Evolutionary conservation across 2,113 vertebrate genomes (phyloP), one percentile per base, ranked within the genome.

Genomic region (Tinamus guttatus): DNA sequence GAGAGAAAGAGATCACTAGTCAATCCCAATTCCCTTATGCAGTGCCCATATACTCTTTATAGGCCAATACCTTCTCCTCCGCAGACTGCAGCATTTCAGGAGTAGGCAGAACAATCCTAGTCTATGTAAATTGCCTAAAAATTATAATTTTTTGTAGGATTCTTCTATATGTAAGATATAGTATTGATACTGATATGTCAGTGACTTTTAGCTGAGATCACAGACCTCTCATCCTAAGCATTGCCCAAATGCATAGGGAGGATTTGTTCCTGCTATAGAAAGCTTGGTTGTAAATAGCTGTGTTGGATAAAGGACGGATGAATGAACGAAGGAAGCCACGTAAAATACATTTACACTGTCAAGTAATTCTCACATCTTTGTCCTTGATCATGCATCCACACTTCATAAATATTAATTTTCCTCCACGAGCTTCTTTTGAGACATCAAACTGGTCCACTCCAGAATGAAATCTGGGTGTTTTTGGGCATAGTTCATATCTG

Each of bases 1-100:
- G 81, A 54, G 64, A 82, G 15, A 54, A 27, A 88, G 47, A 54
- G 9, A 87, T 79, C 74, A 60, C 84, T 67, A 71, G 71, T 96
- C 75, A 92, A 56, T 89, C 71, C 78, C 92, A 89, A 64, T 94
- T 96, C 89, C 94, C 96, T 92, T 28, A 19, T 85, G 74, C 69
- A 84, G 88, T 38, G 27, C 68, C 80, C 88, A 21, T 84, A 28
- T 69, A 11, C 49, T 34, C 85, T 93, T 93, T 90, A 89, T 79
- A 68, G 92, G 88, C 62, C 81, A 70, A 65, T 84, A 73, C 43
- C 77, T 89, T 90, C 77, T 91, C 25, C 88, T 67, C 77, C 9
- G 62, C 80, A 90, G 93, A 84, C 88, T 96, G 93, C 47, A 0
- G 62, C 80, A 84, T 69, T 96, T 90, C 83, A 94, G 85, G 51